These are phyloP conservation scores for Siniperca knerii DNA, from an alignment of 2,113 vertebrate genomes.

Conservation along the genomic window DNA sequence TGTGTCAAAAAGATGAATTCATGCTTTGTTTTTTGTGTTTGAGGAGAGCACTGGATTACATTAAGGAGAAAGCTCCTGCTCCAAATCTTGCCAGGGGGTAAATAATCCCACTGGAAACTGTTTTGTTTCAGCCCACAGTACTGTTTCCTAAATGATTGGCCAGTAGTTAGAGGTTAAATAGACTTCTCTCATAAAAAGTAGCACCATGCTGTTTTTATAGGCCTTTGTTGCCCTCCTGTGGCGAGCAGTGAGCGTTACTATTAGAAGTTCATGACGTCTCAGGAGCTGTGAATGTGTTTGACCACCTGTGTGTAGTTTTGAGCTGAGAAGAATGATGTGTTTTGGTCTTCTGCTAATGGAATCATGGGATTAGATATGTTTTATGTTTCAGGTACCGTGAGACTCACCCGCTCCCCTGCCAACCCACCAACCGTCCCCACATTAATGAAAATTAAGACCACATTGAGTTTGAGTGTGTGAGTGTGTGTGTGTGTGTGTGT, in stretches of 20 bases:
- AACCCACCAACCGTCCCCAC: conserved; percentile 65
- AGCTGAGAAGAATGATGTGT: conserved; percentile 71
- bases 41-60: conserved; percentile 58
- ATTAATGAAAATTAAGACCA: conserved; percentile 85
- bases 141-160: conserved; percentile 70
- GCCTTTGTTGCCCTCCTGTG: conserved; percentile 77
- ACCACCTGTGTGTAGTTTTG: conserved; percentile 73
- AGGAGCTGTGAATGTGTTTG: conserved; percentile 36
- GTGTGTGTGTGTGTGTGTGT: conserved; percentile 32
- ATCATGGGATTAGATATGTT: conserved; percentile 79
- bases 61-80: conserved; percentile 57
- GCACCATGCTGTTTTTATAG: conserved; percentile 57
- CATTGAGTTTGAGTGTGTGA: conserved; percentile 65
- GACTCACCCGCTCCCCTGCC: conserved; percentile 63
- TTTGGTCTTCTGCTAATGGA: conserved; percentile 71
- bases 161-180: conserved; percentile 74
- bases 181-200: conserved; percentile 58
- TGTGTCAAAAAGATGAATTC: conserved; percentile 64
- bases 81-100: conserved; percentile 58
- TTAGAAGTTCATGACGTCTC: conserved; percentile 13
- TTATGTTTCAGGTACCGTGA: conserved; percentile 77
- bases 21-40: conserved; percentile 56
- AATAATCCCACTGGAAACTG: conserved; percentile 67
- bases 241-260: conserved; percentile 49
- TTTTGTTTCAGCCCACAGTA: conserved; percentile 64